Evolutionary conservation across 2,797 vertebrate genomes (phyloP).

Genomic region (Poecilia gillii): DNA sequence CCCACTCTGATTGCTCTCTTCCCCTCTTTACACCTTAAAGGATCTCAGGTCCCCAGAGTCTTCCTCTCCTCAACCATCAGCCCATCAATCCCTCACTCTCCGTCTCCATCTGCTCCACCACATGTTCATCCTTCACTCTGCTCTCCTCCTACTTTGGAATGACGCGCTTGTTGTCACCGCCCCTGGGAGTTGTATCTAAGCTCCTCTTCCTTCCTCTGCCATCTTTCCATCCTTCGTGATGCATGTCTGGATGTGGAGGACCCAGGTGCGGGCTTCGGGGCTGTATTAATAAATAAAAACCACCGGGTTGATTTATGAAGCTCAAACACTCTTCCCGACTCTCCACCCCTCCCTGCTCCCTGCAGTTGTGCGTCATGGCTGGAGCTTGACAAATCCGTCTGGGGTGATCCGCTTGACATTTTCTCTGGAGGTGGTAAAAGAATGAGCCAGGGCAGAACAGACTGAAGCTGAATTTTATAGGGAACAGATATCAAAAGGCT

Average conservation of each 20-base stretch:
- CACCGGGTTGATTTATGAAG: slow-evolving; percentile 65
- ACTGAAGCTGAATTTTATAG: slow-evolving; percentile 26
- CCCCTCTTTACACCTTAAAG: slow-evolving; percentile 22
- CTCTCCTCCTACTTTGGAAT: slow-evolving; percentile 47
- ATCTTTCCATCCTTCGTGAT: slow-evolving; percentile 19
- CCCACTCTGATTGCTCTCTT: slow-evolving; percentile 19
- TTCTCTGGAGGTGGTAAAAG: slow-evolving; percentile 49
- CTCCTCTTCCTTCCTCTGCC: slow-evolving; percentile 13
- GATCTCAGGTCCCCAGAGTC: slow-evolving; percentile 37
- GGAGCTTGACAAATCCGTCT: slow-evolving; percentile 59
- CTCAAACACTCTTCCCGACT: slow-evolving; percentile 34
- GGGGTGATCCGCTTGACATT: slow-evolving; percentile 64
- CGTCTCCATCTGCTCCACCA: slow-evolving; percentile 29
- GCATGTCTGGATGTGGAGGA: slow-evolving; percentile 32
- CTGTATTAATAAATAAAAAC: slow-evolving; percentile 81
- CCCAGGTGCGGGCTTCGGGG: slow-evolving; percentile 73
- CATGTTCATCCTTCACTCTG: slow-evolving; percentile 37
- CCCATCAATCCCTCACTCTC: slow-evolving; percentile 30
- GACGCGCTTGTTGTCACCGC: slow-evolving; percentile 46
- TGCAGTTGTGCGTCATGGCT: slow-evolving; percentile 39
- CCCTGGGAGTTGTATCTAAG: slow-evolving; percentile 53
- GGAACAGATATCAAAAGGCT: background rate
- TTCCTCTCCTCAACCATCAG: slow-evolving; percentile 12
- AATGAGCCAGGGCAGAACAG: slow-evolving; percentile 19
- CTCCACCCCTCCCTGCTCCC: slow-evolving; percentile 30